Base-by-base conservation (phyloP, 35 echinoderm and acorn worm genomes). In the Ophioderma brevispina region DNA sequence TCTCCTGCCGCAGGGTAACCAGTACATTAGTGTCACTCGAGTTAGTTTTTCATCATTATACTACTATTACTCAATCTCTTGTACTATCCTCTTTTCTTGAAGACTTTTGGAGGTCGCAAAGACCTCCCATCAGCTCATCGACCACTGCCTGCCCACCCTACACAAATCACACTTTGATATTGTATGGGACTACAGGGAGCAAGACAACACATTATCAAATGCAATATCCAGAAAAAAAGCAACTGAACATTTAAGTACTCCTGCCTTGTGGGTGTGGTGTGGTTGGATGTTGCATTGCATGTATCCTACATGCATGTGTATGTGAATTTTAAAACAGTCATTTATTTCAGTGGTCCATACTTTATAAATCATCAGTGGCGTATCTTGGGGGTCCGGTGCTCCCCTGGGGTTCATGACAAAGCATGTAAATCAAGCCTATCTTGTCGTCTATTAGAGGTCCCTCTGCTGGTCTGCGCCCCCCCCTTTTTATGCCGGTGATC, bases 121-220 rank as follows among this genome's bases (percentile, higher is more conserved):
- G 79, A 18, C 13, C 46, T 90, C 31, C 76, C 78, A 42, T 59
- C 90, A 77, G 86, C 94, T 34, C 40, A 92, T 34, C 86, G 93
- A 35, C 91, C 86, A 40, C 59, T 39, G 32, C 76, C 37, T 43
- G 93, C 97, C 97, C 79, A 88, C 94, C 55, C 87, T 99, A 31
- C 97, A 95, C 76, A 85, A 81, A 55, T 95, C 97, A 31, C 97
- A 99, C 49, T 90, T 99, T 93, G 97, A 99, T 85, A 86, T 99
- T 82, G 94, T 30, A 85, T 91, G 49, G 84, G 86, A 43, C 42
- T 81, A 42, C 78, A 93, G 59, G 82, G 77, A 23, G 63, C 92
- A 33, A 79, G 81, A 23, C 43, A 77, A 34, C 95, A 93, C 33
- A 91, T 90, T 36, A 93, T 95, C 64, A 40, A 87, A 18, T 55